Evolutionary conservation across 1,140 invertebrate species (phyloP).

Genomic region (Cydia pomonella): DNA sequence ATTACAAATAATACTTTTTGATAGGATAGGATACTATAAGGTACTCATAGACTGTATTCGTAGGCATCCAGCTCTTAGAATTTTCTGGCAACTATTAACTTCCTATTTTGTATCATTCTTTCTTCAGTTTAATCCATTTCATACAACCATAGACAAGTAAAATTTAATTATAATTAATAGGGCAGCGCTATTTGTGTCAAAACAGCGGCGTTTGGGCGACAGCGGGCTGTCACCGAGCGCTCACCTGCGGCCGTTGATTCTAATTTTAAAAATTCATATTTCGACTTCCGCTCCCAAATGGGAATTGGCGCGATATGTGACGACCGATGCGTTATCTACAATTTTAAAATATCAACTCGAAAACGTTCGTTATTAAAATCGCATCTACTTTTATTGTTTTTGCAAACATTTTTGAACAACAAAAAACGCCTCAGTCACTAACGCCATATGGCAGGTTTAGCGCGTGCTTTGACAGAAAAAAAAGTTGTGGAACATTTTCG

Average conservation of each 20-base stretch:
- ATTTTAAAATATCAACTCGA: conserved; percentile 26
- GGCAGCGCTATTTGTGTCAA: conserved; percentile 54
- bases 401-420: conserved; percentile 3
- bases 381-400: conserved; percentile 8
- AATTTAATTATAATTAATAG: conserved; percentile 56
- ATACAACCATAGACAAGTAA: conserved; percentile 33
- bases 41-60: no score
- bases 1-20: no score
- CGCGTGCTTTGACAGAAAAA: conserved; percentile 67
- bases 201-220: conserved; percentile 49
- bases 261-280: conserved; percentile 78
- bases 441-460: conserved; percentile 68
- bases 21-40: no score
- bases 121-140: neutral
- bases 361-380: neutral
- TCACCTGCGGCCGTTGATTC: conserved; percentile 72
- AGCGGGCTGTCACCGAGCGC: conserved; percentile 60
- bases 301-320: conserved; percentile 65
- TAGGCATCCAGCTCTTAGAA: no score
- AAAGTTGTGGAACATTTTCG: conserved; percentile 60
- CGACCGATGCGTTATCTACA: conserved; percentile 41
- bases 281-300: conserved; percentile 74
- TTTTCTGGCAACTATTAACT: neutral
- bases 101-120: neutral
- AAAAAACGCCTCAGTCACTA: conserved; percentile 40